Conservation (phyloP, 2,113 vertebrate genomes). For the Xenus cinereus region DNA sequence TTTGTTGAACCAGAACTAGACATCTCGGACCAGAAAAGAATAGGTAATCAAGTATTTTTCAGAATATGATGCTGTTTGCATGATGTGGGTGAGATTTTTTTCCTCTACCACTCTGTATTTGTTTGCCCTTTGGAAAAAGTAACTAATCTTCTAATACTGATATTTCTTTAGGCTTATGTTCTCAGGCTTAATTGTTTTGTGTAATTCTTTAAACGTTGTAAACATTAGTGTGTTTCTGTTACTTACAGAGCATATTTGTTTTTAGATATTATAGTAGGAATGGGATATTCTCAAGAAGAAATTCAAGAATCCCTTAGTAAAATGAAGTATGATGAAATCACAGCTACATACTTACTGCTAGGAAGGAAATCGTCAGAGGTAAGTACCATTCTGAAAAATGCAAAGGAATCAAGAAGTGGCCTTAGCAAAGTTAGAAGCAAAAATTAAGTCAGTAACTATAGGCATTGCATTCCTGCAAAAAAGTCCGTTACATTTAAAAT, state of each 20-base stretch:
- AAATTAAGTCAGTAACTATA: background rate
- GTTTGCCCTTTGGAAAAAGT: background rate
- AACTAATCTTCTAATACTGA: background rate
- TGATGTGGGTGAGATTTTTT: background rate
- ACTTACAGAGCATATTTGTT: constrained; percentile 17
- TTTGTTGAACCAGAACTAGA: constrained; percentile 94
- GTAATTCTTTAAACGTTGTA: background rate
- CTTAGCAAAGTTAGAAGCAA: background rate
- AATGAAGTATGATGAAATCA: constrained; percentile 99
- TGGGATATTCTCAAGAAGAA: constrained; percentile 97
- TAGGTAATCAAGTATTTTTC: constrained; percentile 78
- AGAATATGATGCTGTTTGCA: background rate
- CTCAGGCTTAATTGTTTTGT: background rate
- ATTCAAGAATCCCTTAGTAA: constrained; percentile 97
- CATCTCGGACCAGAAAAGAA: constrained; percentile 97
- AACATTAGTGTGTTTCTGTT: background rate
- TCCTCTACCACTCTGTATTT: background rate
- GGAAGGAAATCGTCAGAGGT: constrained; percentile 96
- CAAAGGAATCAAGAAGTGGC: background rate
- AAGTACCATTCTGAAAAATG: constrained; percentile 15
- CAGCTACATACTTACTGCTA: constrained; percentile 93
- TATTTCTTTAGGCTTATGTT: background rate
- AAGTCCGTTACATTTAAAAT: background rate
- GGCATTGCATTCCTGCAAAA: background rate
- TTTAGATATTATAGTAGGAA: constrained; percentile 96